These are phyloP conservation scores for Galeruca laticollis DNA, from an alignment of 2,888 invertebrate genomes.

Conservation along the genomic window DNA sequence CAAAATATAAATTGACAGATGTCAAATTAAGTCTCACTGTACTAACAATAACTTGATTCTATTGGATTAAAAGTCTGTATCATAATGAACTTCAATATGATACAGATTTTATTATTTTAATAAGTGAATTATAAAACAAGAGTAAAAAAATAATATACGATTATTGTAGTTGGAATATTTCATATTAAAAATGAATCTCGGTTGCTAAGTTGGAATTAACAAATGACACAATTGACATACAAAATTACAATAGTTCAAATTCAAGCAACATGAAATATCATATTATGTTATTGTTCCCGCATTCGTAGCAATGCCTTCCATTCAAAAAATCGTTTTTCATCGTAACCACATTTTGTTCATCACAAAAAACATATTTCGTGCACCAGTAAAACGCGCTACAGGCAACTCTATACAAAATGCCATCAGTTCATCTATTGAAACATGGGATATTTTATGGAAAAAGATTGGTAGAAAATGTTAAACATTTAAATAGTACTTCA, in stretches of 20 bases:
- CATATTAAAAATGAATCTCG: not conserved
- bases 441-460: conserved; percentile 52
- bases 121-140: too few species aligned
- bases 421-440: conserved; percentile 39
- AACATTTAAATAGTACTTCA: not conserved
- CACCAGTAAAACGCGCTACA: conserved; percentile 15
- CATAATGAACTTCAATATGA: too few species aligned
- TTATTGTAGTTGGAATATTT: too few species aligned
- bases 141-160: too few species aligned
- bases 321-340: conserved; percentile 52
- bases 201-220: not conserved
- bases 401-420: not conserved
- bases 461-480: conserved; percentile 35
- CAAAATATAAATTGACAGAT: too few species aligned
- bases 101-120: too few species aligned
- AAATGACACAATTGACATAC: not conserved
- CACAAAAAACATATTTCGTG: conserved; percentile 46
- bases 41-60: too few species aligned
- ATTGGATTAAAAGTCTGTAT: too few species aligned
- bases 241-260: not conserved
- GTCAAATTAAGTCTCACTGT: too few species aligned
- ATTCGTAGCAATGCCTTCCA: conserved; percentile 42
- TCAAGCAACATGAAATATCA: not conserved
- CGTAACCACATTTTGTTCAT: conserved; percentile 51
- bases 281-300: not conserved